A percentile compares a stretch with the other conserved stretches of the same genome.
phyloP scores from a whole-genome alignment of 2,113 vertebrate genomes.

The Pangasianodon gigas region DNA sequence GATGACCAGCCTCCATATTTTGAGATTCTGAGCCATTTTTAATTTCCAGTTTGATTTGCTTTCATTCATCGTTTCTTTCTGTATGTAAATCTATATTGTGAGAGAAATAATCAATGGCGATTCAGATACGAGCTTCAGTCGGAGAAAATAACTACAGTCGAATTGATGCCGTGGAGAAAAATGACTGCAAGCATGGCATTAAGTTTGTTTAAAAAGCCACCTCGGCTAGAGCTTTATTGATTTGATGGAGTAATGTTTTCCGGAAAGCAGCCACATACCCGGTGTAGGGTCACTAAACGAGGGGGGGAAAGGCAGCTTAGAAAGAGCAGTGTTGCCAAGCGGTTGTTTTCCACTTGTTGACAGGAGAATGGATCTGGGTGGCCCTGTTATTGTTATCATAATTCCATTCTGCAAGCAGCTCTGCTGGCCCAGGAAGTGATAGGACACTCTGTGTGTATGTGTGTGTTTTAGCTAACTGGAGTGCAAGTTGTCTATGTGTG shows the following conservation, averaged over 20 bases:
- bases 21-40: not conserved
- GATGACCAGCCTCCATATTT: too few species aligned
- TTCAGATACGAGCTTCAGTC: not conserved
- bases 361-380: constrained; percentile 55
- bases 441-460: constrained; percentile 52
- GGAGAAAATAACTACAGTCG: not conserved
- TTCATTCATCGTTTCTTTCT: not conserved
- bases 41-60: not conserved
- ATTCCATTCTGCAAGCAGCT: constrained; percentile 53
- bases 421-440: constrained; percentile 55
- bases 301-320: constrained; percentile 30
- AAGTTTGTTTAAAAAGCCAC: constrained; percentile 31
- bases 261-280: constrained; percentile 43
- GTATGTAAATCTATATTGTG: not conserved
- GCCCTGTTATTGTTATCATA: constrained; percentile 59
- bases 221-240: constrained; percentile 40
- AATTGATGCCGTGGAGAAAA: constrained; percentile 27
- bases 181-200: constrained; percentile 19
- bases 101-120: not conserved
- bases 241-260: constrained; percentile 53
- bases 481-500: constrained; percentile 44
- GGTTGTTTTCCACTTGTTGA: constrained; percentile 58
- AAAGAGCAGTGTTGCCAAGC: constrained; percentile 51
- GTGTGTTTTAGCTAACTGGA: constrained; percentile 50
- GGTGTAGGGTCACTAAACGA: constrained; percentile 48